Evolutionary conservation across 2,888 invertebrate genomes (phyloP).

Genomic region (Troides helena): DNA sequence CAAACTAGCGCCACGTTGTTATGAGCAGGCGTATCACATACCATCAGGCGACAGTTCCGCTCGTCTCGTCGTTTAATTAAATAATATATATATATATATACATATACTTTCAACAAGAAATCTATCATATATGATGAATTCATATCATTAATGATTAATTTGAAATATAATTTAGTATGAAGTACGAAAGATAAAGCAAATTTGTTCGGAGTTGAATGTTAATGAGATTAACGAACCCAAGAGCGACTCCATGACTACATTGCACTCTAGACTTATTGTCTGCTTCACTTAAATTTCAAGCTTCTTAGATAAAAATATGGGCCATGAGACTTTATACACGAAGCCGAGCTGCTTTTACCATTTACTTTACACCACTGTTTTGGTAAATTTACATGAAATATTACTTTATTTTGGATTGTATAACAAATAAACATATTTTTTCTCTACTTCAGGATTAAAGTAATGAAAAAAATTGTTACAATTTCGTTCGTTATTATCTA

Average conservation of each 20-base stretch:
- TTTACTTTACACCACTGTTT: background rate
- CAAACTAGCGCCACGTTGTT: no score
- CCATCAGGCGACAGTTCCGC: no score
- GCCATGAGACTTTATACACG: constrained; percentile 2
- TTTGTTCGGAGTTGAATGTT: constrained; percentile 20
- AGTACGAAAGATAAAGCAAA: constrained; percentile 4
- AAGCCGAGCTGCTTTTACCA: background rate
- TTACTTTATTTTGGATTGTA: background rate
- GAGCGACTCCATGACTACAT: constrained; percentile 11
- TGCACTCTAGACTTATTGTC: constrained; percentile 24
- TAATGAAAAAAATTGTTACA: no score
- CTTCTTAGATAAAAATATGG: constrained; percentile 13
- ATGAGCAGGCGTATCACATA: no score
- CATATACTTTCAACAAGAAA: background rate
- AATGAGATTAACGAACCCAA: constrained; percentile 26
- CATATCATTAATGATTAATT: background rate
- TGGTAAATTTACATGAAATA: background rate
- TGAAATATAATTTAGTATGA: background rate
- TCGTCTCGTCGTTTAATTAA: no score
- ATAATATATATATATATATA: no score
- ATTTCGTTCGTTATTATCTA: background rate
- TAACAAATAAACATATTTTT: background rate
- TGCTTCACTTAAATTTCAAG: constrained; percentile 19
- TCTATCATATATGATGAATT: background rate
- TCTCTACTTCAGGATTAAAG: background rate